These are phyloP conservation scores for Fopius arisanus DNA, from an alignment of 1,140 invertebrate species.

Conservation along the genomic window DNA sequence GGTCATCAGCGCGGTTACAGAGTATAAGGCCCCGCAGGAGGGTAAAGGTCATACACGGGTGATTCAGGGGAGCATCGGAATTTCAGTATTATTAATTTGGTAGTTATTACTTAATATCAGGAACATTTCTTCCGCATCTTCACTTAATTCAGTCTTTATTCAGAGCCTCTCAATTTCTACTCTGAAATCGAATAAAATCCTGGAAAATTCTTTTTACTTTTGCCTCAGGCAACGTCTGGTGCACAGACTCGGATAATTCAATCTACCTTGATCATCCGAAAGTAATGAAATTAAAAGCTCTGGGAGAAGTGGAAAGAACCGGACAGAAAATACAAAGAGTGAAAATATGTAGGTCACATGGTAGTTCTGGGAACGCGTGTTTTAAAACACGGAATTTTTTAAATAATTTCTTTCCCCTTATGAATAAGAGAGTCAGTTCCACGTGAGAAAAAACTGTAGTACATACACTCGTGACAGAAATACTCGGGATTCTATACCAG, in stretches of 20 bases:
- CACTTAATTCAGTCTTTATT: too few relatives aligned
- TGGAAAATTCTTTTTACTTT: not conserved
- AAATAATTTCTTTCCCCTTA: not conserved
- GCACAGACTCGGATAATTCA: not conserved
- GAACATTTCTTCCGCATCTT: too few relatives aligned
- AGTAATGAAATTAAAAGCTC: not conserved
- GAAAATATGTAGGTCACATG: slow-evolving; percentile 16
- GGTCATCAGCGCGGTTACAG: too few relatives aligned
- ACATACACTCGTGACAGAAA: not conserved
- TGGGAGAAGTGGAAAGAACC: not conserved
- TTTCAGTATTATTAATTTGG: too few relatives aligned
- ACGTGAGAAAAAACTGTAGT: not conserved
- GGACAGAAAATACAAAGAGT: not conserved
- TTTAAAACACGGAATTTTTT: not conserved
- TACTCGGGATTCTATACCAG: not conserved
- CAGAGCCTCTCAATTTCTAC: not conserved
- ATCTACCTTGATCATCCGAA: not conserved
- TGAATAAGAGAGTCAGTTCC: not conserved
- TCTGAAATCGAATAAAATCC: not conserved
- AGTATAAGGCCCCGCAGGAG: too few relatives aligned
- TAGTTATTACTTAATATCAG: too few relatives aligned
- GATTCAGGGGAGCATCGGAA: too few relatives aligned
- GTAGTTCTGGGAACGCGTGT: slow-evolving; percentile 1
- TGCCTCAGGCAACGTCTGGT: not conserved
- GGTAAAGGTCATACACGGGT: too few relatives aligned